Evolutionary conservation across 2,113 vertebrate genomes (phyloP).

Genomic region (Acanthisitta chloris): DNA sequence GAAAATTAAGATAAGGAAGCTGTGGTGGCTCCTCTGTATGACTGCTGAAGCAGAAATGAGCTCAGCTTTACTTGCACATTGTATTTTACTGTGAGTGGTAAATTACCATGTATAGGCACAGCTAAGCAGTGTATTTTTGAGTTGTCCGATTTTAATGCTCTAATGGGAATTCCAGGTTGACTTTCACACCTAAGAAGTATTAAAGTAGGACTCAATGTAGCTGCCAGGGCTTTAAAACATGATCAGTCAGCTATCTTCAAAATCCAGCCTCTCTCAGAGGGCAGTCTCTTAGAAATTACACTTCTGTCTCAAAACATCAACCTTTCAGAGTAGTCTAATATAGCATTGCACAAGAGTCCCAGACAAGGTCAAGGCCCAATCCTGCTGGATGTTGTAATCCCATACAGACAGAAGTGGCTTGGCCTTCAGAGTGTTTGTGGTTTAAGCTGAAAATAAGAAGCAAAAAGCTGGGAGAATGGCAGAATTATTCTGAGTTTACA

Average conservation of each 20-base stretch:
- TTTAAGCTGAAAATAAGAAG: neutral
- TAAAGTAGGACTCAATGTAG: neutral
- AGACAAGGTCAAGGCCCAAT: neutral
- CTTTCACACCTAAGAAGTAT: neutral
- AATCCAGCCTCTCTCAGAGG: neutral
- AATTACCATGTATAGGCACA: neutral
- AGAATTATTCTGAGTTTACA: neutral
- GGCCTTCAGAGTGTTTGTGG: neutral
- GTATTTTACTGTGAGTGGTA: neutral
- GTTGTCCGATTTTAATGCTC: neutral
- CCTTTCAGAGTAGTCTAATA: neutral
- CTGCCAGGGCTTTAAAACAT: neutral
- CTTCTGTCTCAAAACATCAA: neutral
- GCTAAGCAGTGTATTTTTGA: neutral
- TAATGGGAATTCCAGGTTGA: neutral
- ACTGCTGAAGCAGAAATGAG: neutral
- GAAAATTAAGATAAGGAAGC: neutral
- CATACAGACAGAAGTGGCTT: neutral
- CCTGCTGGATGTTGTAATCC: neutral
- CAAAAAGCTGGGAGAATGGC: neutral
- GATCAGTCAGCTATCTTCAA: neutral
- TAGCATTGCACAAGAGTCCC: neutral
- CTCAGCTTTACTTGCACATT: neutral
- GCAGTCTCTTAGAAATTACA: neutral
- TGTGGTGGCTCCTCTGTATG: neutral